Percentiles rank a stretch among this genome's conserved stretches.
These are phyloP conservation scores for Tringa solitaria DNA, from an alignment of 2,113 vertebrate genomes.

Conservation along the genomic window DNA sequence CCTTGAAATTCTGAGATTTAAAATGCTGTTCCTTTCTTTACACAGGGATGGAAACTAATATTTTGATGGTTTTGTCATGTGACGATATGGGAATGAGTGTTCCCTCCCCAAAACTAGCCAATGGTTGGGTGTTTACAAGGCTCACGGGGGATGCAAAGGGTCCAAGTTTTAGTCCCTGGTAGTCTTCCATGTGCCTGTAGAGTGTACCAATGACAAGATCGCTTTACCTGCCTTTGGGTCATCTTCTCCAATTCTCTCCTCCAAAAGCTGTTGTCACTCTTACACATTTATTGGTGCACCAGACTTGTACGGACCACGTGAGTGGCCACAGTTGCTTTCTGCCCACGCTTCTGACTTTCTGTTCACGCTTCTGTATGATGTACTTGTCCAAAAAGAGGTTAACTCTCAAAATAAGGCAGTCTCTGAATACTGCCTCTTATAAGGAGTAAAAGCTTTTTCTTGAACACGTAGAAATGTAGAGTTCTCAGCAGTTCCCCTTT, in stretches of 20 bases:
- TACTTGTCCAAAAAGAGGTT: neutral
- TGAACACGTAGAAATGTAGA: neutral
- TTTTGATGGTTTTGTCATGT: constrained; percentile 26
- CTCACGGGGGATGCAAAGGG: neutral
- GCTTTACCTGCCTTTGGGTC: neutral
- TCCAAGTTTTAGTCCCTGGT: neutral
- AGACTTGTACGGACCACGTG: neutral
- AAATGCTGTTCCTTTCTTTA: constrained; percentile 18
- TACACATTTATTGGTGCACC: neutral
- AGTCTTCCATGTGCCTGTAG: neutral
- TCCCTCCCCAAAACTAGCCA: constrained; percentile 47
- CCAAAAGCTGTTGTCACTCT: neutral
- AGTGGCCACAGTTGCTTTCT: neutral
- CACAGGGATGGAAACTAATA: constrained; percentile 13
- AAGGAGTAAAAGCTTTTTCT: neutral
- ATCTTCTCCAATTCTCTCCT: neutral
- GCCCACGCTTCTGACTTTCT: neutral
- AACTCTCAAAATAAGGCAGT: neutral
- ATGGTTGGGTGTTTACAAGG: neutral
- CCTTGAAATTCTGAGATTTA: constrained; percentile 56
- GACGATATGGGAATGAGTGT: neutral
- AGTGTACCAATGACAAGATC: neutral
- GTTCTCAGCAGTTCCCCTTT: neutral
- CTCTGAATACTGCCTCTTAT: neutral
- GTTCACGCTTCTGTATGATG: neutral